Evolutionary conservation across 2,888 invertebrate species (phyloP).

Genomic region (Ochropacha duplaris): DNA sequence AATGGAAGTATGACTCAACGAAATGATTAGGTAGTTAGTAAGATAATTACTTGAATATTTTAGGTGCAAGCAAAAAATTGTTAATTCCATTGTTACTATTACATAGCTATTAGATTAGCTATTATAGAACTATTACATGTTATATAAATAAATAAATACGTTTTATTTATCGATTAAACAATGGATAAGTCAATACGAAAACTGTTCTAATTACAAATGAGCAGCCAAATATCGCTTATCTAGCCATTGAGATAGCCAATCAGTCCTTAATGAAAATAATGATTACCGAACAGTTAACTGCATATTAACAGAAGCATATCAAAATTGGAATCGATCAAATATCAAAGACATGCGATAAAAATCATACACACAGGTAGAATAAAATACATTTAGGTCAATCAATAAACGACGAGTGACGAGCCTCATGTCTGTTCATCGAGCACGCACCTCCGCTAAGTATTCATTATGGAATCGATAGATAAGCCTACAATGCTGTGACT

Average conservation of each 20-base stretch:
- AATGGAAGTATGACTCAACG: neutral
- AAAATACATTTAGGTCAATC: slow-evolving; percentile 69
- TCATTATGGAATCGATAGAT: slow-evolving; percentile 39
- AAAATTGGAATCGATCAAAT: neutral
- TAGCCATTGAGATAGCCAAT: no score
- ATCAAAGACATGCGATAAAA: slow-evolving; percentile 20
- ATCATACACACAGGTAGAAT: slow-evolving; percentile 22
- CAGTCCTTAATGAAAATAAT: neutral
- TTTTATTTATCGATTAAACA: no score
- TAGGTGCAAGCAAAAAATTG: no score
- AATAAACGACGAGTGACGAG: slow-evolving; percentile 53
- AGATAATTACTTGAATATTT: no score
- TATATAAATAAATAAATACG: no score
- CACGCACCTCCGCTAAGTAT: slow-evolving; percentile 47
- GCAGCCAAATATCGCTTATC: no score
- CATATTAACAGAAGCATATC: neutral
- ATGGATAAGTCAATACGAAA: no score
- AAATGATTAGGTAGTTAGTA: neutral
- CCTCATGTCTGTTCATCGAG: slow-evolving; percentile 39
- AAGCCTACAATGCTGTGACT: slow-evolving; percentile 15
- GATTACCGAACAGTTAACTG: neutral
- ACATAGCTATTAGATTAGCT: no score
- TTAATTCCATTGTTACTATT: no score
- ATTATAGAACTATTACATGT: no score
- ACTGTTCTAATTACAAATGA: no score